Evolutionary conservation across 2,797 vertebrate species (phyloP), one percentile per base, ranked within the genome.

Genomic region (Melanotaenia maccullochi): DNA sequence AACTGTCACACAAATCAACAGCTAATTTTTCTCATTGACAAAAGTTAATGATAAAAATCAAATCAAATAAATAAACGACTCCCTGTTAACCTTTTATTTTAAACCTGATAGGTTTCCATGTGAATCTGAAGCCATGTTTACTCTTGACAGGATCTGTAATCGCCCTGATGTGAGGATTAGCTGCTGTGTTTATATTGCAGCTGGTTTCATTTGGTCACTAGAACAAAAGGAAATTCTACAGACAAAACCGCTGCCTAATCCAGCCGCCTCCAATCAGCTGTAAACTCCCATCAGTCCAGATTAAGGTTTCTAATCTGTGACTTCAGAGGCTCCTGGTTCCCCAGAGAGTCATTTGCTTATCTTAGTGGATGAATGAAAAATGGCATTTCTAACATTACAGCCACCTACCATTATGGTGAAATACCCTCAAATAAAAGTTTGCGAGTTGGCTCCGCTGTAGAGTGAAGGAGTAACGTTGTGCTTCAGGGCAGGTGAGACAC

Each of bases 281-380:
- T 72, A 79, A 81, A 84, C 73, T 89, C 83, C 70, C 81, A 81
- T 85, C 85, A 85, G 81, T 90, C 87, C 88, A 89, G 88, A 93
- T 94, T 92, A 93, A 57, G 60, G 60, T 14, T 82, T 86, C 73
- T 89, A 88, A 87, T 89, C 70, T 85, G 76, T 82, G 75, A 85
- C 83, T 85, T 83, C 55, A 64, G 72, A 67, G 57, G 62, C 70
- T 68, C 33, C 65, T 65, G 61, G 60, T 25, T 72, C 76, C 18
- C 52, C 13, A 35, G 51, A 65, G 61, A 79, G 22, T 24, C 36
- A 35, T 61, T 79, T 80, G 82, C 84, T 89, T 68, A 82, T 82
- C 64, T 87, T 13, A 66, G 52, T 80, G 30, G 60, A 44, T 38
- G 42, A 65, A 52, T 49, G 60, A 20, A 22, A 38, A 58, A 60